Conservation (phyloP, 2,113 vertebrate species). For the Albula goreensis region DNA sequence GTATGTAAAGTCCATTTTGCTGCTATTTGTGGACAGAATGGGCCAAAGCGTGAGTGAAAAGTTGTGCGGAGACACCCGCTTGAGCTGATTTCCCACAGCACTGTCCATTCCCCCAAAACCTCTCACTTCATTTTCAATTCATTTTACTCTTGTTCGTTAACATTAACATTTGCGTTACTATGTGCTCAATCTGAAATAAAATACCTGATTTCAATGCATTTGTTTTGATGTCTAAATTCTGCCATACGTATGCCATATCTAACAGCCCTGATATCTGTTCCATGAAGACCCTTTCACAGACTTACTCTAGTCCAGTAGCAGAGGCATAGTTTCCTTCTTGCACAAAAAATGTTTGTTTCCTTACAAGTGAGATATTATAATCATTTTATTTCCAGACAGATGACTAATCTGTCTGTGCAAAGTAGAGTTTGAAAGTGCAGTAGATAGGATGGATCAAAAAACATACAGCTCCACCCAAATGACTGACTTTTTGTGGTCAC, state of each 20-base stretch:
- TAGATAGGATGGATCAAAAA: neutral
- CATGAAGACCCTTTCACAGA: neutral
- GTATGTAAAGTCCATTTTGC: constrained; percentile 52
- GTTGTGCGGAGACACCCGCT: constrained; percentile 32
- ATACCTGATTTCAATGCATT: too few relatives aligned
- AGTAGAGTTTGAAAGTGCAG: neutral
- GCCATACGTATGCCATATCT: too few relatives aligned
- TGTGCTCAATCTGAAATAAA: too few relatives aligned
- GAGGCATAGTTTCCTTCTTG: neutral
- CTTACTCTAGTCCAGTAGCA: neutral
- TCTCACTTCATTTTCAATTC: neutral
- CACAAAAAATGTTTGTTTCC: neutral
- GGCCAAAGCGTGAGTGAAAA: neutral
- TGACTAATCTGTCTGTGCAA: neutral
- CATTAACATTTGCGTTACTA: too few relatives aligned
- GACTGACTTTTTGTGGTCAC: neutral
- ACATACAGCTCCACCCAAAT: neutral
- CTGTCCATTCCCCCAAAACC: too few relatives aligned
- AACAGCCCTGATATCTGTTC: neutral
- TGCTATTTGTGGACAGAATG: constrained; percentile 26
- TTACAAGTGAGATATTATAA: neutral
- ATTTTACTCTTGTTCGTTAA: neutral
- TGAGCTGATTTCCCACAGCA: constrained; percentile 44
- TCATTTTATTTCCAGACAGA: neutral
- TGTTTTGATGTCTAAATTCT: too few relatives aligned